Percentiles rank a stretch among this genome's conserved stretches.
Evolutionary conservation across 2,797 vertebrate species (phyloP).

Genomic region (Cirrhinus molitorella): DNA sequence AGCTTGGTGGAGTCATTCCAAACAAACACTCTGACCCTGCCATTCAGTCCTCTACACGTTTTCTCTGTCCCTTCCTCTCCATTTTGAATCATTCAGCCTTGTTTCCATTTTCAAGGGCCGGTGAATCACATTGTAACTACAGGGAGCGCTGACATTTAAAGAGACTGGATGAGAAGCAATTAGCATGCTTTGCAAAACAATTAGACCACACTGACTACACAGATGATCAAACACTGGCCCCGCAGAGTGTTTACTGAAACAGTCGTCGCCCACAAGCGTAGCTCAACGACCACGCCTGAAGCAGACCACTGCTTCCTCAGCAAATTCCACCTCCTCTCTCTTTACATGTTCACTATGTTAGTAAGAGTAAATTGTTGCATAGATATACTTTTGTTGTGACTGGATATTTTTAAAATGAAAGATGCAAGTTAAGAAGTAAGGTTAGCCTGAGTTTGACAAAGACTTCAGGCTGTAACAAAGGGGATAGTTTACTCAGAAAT

Average conservation of each 20-base stretch:
- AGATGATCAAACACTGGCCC: slow-evolving; percentile 62
- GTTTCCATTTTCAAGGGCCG: slow-evolving; percentile 61
- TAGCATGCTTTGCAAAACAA: slow-evolving; percentile 72
- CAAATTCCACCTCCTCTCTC: slow-evolving; percentile 33
- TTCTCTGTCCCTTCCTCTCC: slow-evolving; percentile 33
- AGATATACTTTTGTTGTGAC: too few relatives aligned
- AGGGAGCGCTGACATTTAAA: slow-evolving; percentile 72
- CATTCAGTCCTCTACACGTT: slow-evolving; percentile 19
- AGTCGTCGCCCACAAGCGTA: slow-evolving; percentile 23
- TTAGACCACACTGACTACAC: slow-evolving; percentile 66
- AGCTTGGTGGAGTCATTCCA: slow-evolving; percentile 49
- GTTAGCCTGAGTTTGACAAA: too few relatives aligned
- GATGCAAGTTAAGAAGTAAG: background rate
- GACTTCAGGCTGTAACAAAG: too few relatives aligned
- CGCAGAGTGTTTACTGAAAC: slow-evolving; percentile 54
- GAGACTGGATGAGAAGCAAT: slow-evolving; percentile 71
- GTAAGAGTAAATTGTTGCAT: background rate
- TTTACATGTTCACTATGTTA: background rate
- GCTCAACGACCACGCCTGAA: slow-evolving; percentile 46
- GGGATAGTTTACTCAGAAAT: too few relatives aligned
- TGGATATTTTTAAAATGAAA: background rate
- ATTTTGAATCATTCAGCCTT: slow-evolving; percentile 57
- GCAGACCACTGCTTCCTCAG: slow-evolving; percentile 52
- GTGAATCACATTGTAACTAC: slow-evolving; percentile 66
- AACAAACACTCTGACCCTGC: slow-evolving; percentile 51